Percentiles rank a stretch among this genome's conserved stretches.
These are phyloP conservation scores for Camptogramma bilineatum DNA, from an alignment of 2,888 invertebrate genomes.

Conservation along the genomic window DNA sequence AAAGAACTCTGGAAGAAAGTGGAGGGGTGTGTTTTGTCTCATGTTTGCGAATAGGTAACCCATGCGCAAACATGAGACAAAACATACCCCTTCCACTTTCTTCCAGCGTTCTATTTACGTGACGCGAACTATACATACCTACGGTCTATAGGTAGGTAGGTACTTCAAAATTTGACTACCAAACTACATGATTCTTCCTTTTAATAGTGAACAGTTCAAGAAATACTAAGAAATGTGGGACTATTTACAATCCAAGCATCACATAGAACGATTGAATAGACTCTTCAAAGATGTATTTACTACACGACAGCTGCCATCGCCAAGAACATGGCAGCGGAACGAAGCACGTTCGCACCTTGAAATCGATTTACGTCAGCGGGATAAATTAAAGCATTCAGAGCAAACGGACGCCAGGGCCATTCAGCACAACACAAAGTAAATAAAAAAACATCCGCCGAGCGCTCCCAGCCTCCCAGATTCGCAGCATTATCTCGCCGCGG, in stretches of 20 bases:
- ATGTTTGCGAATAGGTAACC: no score
- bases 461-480: conserved; percentile 82
- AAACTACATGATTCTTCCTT: background rate
- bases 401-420: conserved; percentile 67
- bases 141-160: no score
- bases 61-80: no score
- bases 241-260: background rate
- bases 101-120: no score
- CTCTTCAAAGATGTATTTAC: conserved; percentile 27
- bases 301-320: conserved; percentile 49
- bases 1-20: no score
- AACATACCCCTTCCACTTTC: no score
- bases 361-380: conserved; percentile 76
- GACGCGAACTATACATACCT: no score
- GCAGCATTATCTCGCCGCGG: conserved; percentile 77
- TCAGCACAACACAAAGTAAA: conserved; percentile 69
- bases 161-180: background rate
- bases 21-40: no score
- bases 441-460: conserved; percentile 68
- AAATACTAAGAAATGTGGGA: background rate
- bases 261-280: conserved; percentile 11
- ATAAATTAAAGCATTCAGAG: conserved; percentile 74
- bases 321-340: conserved; percentile 48
- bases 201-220: background rate
- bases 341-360: conserved; percentile 69